Evolutionary conservation across 2,797 vertebrate genomes (phyloP), one percentile per base, ranked within the genome.

Genomic region (Sarcophilus harrisii): DNA sequence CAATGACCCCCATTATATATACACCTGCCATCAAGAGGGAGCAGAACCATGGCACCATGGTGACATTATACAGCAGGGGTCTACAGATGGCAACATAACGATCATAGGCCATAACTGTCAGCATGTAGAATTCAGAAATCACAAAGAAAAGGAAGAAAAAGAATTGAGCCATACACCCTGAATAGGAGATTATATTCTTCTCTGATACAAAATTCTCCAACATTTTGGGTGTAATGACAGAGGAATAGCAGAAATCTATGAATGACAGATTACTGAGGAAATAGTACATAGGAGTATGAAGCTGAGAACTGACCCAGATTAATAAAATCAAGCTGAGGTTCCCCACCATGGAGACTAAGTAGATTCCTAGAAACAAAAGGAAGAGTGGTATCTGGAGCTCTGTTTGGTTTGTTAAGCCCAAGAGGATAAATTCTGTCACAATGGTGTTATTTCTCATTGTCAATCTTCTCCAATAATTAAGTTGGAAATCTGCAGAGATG

Each of bases 61-160:
- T 93, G 38, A 92, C 30, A 52, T 58, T 81, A 52, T 98, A 97
- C 0, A 95, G 81, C 5, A 98, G 57, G 29, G 96, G 97, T 28
- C 92, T 95, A 62, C 95, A 98, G 57, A 98, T 97, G 21, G 97
- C 97, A 21, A 95, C 87, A 24, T 97, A 97, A 21, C 94, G 93
- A 27, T 98, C 97, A 93, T 94, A 97, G 16, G 96, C 97, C 97
- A 98, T 97, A 3, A 29, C 93, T n/a, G 97, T 94, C 49, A 98
- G 62, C 29, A 98, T 91, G 11, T 97, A 95, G 66, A 90, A 55
- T 49, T 96, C 95, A 58, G 90, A 93, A 59, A 52, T 95, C 59
- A 90, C 92, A 94, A 98, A 96, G 16, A 94, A 59, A 87, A 89
- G 52, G 12, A 97, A 98, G 4, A 97, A 96, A 58, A 95, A 97